These are phyloP conservation scores for Schizopygopsis pylzovi DNA, from an alignment of 2,797 vertebrate genomes.

Conservation along the genomic window DNA sequence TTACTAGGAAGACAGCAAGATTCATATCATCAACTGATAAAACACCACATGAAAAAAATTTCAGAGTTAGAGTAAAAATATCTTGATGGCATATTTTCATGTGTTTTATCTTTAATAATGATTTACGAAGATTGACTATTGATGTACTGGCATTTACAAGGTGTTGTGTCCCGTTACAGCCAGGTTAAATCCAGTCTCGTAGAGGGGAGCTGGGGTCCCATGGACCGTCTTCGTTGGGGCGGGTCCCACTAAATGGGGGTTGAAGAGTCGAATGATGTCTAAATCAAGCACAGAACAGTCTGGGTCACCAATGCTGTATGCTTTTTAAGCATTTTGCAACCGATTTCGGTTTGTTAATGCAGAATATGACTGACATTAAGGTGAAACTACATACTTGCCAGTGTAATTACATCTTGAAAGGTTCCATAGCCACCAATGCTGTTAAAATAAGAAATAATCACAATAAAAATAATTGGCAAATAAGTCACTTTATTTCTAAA, in stretches of 20 bases:
- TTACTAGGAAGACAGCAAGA: conserved; percentile 68
- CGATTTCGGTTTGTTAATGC: not conserved
- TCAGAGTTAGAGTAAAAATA: not conserved
- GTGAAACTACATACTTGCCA: conserved; percentile 78
- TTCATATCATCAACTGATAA: conserved; percentile 7
- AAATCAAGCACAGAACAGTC: conserved; percentile 29
- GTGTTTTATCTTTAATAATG: not conserved
- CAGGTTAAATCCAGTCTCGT: conserved; percentile 81
- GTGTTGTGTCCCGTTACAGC: conserved; percentile 84
- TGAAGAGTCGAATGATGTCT: conserved; percentile 84
- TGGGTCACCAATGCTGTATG: not conserved
- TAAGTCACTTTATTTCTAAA: not conserved
- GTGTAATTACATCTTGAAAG: conserved; percentile 80
- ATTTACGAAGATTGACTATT: conserved; percentile 10
- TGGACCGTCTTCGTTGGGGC: conserved; percentile 76
- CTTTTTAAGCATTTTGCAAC: not conserved
- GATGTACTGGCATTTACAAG: conserved; percentile 66
- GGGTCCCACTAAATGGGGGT: conserved; percentile 77
- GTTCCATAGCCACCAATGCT: conserved; percentile 82
- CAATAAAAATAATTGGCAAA: not conserved
- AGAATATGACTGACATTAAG: not conserved
- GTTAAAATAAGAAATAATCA: conserved; percentile 23
- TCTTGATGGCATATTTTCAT: not conserved
- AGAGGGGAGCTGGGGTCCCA: conserved; percentile 73
- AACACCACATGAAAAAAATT: not conserved